Evolutionary conservation across 1,140 invertebrate genomes (phyloP).

Genomic region (Heliconius himera): DNA sequence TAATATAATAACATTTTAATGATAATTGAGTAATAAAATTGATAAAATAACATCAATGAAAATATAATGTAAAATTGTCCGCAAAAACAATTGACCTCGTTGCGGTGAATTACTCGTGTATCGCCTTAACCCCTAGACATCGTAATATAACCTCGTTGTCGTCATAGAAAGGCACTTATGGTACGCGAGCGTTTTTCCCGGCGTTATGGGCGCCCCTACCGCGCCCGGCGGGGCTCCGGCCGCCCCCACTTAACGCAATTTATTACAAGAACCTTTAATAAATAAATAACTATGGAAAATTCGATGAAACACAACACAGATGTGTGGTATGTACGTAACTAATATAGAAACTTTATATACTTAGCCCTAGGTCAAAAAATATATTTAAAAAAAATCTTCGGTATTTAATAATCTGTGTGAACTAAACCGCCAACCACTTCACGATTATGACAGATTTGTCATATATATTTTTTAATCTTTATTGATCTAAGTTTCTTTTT

Average conservation of each 20-base stretch:
- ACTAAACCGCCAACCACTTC: no score
- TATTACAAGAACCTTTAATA: slow-evolving; percentile 77
- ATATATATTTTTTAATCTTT: background rate
- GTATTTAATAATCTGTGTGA: no score
- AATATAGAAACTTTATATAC: no score
- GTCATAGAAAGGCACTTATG: slow-evolving; percentile 76
- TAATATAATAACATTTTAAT: background rate
- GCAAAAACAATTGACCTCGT: slow-evolving; percentile 47
- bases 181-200: slow-evolving; percentile 67
- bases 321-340: slow-evolving; percentile 32
- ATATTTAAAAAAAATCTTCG: background rate
- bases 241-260: slow-evolving; percentile 79
- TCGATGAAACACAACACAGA: slow-evolving; percentile 70
- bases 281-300: slow-evolving; percentile 79
- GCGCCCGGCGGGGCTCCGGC: slow-evolving; percentile 65
- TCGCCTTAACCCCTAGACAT: slow-evolving; percentile 53
- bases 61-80: slow-evolving; percentile 24
- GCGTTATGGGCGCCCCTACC: slow-evolving; percentile 71
- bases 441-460: background rate
- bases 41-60: background rate
- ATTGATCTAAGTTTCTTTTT: background rate
- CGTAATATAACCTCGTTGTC: slow-evolving; percentile 60
- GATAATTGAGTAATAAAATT: background rate
- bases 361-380: no score
- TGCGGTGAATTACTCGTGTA: slow-evolving; percentile 49